A percentile compares a stretch with the other conserved stretches of the same genome.
Evolutionary conservation across 2,113 vertebrate species (phyloP).

Genomic region (Tragelaphus strepsiceros): DNA sequence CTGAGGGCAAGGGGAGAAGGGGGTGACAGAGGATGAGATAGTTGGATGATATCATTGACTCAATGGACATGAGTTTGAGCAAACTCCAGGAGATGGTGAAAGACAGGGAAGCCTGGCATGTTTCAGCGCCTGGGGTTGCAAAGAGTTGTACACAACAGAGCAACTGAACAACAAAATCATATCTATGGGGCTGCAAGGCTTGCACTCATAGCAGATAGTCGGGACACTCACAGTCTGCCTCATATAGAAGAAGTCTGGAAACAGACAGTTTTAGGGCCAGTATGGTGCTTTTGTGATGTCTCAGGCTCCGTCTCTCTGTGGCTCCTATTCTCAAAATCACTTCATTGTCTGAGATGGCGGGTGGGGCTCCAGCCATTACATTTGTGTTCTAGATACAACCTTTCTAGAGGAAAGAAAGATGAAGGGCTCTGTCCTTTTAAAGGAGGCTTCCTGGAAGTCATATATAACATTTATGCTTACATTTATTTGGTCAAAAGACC

Average conservation of each 20-base stretch:
- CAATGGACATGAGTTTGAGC: neutral
- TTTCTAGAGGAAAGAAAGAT: neutral
- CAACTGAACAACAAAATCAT: neutral
- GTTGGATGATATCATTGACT: neutral
- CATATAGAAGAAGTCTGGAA: neutral
- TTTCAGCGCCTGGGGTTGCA: neutral
- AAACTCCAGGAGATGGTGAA: neutral
- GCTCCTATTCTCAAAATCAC: neutral
- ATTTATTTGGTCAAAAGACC: neutral
- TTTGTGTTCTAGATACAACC: neutral
- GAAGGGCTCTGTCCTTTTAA: neutral
- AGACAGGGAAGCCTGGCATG: neutral
- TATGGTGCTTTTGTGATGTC: neutral
- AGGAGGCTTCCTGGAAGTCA: neutral
- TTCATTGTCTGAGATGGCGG: neutral
- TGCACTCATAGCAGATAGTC: neutral
- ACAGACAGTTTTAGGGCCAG: neutral
- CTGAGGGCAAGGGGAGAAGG: neutral
- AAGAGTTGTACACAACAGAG: neutral
- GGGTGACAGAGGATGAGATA: neutral
- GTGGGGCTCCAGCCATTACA: neutral
- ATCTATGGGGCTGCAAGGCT: neutral
- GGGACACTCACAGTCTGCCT: neutral
- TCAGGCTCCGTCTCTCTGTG: neutral
- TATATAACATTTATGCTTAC: neutral